Evolutionary conservation across 2,888 invertebrate genomes (phyloP).

Genomic region (Blera fallax): DNA sequence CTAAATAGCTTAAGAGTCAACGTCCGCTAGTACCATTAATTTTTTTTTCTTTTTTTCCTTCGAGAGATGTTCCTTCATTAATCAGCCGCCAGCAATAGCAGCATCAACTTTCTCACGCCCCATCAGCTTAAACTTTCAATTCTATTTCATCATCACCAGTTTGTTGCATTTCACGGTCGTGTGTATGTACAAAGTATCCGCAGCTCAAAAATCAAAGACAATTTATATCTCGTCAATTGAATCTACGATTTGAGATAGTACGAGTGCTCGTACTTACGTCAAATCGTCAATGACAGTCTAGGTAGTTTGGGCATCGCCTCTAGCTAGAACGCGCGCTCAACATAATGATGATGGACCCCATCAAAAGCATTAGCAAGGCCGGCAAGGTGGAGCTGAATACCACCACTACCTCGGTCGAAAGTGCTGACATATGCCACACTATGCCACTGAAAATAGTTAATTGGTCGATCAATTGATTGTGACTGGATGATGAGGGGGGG

Average conservation of each 20-base stretch:
- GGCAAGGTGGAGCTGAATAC: neutral
- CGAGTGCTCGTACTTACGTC: too few relatives aligned
- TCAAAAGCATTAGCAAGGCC: neutral
- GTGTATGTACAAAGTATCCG: neutral
- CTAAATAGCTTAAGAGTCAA: slow-evolving; percentile 59
- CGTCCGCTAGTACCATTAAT: slow-evolving; percentile 54
- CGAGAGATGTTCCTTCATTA: slow-evolving; percentile 37
- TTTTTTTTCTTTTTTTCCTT: slow-evolving; percentile 5
- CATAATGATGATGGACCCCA: neutral
- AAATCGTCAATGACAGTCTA: slow-evolving; percentile 3
- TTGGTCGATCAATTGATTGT: slow-evolving; percentile 51
- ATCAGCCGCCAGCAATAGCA: slow-evolving; percentile 16
- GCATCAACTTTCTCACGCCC: slow-evolving; percentile 33
- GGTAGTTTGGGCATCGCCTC: slow-evolving; percentile 12
- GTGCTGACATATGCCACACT: slow-evolving; percentile 22
- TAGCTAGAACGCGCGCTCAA: neutral
- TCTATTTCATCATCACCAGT: slow-evolving; percentile 1
- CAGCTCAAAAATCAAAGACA: slow-evolving; percentile 28
- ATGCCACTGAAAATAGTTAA: slow-evolving; percentile 45
- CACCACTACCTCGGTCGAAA: slow-evolving; percentile 38
- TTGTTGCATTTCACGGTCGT: neutral
- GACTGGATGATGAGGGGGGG: slow-evolving; percentile 21
- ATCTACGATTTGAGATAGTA: neutral
- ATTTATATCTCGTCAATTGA: slow-evolving; percentile 3
- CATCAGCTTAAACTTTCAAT: slow-evolving; percentile 4